Conservation (phyloP, 2,888 invertebrate species). For the Adelphocoris suturalis region DNA sequence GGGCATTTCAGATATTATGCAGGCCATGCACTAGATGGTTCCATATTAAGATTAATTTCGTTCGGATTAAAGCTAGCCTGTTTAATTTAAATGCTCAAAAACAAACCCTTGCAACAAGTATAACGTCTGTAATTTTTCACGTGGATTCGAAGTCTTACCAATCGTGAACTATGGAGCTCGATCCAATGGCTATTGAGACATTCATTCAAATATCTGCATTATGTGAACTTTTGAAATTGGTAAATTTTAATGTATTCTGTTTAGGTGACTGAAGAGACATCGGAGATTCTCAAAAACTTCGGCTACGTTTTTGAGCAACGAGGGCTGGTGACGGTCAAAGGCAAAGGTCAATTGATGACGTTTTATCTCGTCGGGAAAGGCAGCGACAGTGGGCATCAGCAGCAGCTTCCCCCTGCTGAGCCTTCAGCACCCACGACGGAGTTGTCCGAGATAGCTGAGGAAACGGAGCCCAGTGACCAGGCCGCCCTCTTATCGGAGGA, state of each 20-base stretch:
- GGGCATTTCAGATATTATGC: no score
- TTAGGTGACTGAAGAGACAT: slow-evolving; percentile 97
- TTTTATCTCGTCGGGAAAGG: slow-evolving; percentile 87
- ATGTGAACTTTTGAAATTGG: no score
- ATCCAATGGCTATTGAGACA: no score
- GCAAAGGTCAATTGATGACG: slow-evolving; percentile 97
- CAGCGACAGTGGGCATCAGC: slow-evolving; percentile 38
- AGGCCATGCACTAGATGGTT: no score
- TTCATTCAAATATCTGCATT: no score
- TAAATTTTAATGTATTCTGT: neutral
- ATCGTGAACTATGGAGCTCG: no score
- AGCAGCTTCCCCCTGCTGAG: slow-evolving; percentile 39
- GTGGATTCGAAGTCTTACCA: no score
- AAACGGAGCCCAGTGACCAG: slow-evolving; percentile 69
- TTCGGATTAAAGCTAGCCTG: no score
- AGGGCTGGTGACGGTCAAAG: slow-evolving; percentile 96
- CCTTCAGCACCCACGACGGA: slow-evolving; percentile 59
- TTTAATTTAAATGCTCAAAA: no score
- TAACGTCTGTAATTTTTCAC: no score
- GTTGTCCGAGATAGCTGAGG: slow-evolving; percentile 70
- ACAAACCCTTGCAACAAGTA: no score
- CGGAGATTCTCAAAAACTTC: slow-evolving; percentile 91
- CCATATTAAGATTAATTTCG: no score
- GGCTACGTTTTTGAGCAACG: slow-evolving; percentile 96
- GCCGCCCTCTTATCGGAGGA: slow-evolving; percentile 68